These are phyloP conservation scores for Micronisus gabar DNA, from an alignment of 2,113 vertebrate species.

Conservation along the genomic window DNA sequence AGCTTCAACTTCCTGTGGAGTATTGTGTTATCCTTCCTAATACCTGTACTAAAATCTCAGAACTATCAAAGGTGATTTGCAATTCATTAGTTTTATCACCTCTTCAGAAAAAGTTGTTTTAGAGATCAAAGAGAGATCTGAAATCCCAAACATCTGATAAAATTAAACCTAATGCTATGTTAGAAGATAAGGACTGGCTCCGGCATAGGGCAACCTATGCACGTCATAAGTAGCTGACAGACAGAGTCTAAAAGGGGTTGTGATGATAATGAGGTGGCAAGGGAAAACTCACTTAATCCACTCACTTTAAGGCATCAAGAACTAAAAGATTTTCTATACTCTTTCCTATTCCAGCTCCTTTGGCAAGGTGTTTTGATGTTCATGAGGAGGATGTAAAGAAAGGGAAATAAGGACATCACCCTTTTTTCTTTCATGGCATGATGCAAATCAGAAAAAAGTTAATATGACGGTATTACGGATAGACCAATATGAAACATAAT, in stretches of 20 bases:
- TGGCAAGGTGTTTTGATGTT: not conserved
- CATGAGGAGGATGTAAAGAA: not conserved
- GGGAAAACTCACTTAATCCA: constrained; percentile 20
- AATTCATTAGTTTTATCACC: constrained; percentile 54
- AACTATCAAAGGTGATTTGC: constrained; percentile 33
- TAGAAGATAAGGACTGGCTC: not conserved
- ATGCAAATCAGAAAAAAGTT: not conserved
- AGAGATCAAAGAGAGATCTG: constrained; percentile 48
- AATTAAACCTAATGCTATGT: constrained; percentile 12
- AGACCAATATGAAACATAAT: not conserved
- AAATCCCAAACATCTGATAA: constrained; percentile 40
- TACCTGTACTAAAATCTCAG: not conserved
- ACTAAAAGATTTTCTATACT: not conserved
- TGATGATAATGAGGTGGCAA: constrained; percentile 23
- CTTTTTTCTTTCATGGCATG: not conserved
- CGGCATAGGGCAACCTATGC: not conserved
- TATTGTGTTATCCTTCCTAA: constrained; percentile 13
- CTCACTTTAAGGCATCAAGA: not conserved
- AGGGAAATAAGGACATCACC: not conserved
- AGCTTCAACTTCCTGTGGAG: not conserved
- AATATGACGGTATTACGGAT: not conserved
- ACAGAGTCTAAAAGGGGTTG: not conserved
- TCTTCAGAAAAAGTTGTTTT: not conserved
- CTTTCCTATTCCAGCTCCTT: not conserved
- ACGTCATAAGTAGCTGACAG: not conserved